Evolutionary conservation across 2,888 invertebrate species (phyloP).

Genomic region (Dyspetes luteomarginatus): DNA sequence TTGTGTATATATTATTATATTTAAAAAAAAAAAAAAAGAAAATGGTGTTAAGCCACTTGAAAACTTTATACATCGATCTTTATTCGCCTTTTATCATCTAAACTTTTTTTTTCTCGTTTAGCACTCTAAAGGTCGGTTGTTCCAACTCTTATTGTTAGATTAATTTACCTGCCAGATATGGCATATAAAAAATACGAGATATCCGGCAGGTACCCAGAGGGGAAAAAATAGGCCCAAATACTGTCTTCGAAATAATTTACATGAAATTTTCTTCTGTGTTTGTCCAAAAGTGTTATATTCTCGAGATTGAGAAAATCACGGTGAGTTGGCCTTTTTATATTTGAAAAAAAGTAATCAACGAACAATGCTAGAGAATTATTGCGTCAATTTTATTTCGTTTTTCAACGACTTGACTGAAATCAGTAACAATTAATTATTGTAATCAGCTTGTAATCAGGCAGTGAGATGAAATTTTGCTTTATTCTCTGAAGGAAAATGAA

Average conservation of each 20-base stretch:
- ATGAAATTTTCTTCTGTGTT: background rate
- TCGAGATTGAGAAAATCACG: background rate
- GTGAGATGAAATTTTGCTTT: background rate
- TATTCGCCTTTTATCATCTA: conserved; percentile 9
- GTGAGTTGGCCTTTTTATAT: background rate
- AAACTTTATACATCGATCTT: conserved; percentile 8
- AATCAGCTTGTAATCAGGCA: background rate
- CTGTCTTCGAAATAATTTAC: background rate
- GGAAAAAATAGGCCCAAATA: no score
- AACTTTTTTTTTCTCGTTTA: background rate
- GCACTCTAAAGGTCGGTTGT: no score
- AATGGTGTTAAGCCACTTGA: background rate
- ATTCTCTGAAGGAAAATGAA: background rate
- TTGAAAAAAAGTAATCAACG: background rate
- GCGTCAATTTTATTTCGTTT: background rate
- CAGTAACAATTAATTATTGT: no score
- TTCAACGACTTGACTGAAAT: background rate
- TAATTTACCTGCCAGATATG: no score
- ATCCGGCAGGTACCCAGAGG: no score
- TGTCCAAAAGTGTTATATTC: no score
- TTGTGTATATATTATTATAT: background rate
- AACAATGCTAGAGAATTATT: background rate
- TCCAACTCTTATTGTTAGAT: no score
- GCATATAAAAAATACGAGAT: no score
- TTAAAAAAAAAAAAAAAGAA: no score